Evolutionary conservation across 2,888 invertebrate species (phyloP).

Genomic region (Tortrix viridana): DNA sequence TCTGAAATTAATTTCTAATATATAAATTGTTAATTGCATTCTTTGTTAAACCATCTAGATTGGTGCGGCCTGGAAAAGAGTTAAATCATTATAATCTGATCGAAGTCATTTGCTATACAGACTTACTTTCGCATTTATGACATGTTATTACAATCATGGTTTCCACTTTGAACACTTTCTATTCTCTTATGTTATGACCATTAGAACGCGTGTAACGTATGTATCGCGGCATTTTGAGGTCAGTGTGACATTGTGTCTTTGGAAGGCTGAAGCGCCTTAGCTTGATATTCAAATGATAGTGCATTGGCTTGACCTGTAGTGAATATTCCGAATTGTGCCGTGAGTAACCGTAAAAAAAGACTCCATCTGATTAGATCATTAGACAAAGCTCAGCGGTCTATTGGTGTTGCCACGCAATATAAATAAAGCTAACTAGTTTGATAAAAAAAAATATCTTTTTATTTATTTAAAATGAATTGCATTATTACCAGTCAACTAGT

Average conservation of each 20-base stretch:
- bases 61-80: too few species aligned
- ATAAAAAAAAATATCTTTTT: too few species aligned
- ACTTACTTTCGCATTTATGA: background rate
- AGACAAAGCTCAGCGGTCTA: too few species aligned
- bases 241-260: constrained; percentile 35
- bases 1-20: too few species aligned
- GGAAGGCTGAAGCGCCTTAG: constrained; percentile 27
- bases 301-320: constrained; percentile 32
- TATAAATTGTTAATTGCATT: too few species aligned
- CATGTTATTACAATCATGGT: background rate
- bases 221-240: constrained; percentile 16
- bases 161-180: constrained; percentile 3
- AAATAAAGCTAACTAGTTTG: too few species aligned
- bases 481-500: too few species aligned
- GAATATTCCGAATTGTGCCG: constrained; percentile 16
- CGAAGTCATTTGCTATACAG: background rate
- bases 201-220: constrained; percentile 10
- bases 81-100: background rate
- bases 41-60: too few species aligned
- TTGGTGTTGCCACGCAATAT: too few species aligned
- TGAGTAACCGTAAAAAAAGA: background rate
- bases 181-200: constrained; percentile 5
- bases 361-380: background rate
- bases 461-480: too few species aligned
- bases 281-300: constrained; percentile 30